Evolutionary conservation across 2,113 vertebrate genomes (phyloP).

Genomic region (Ailuropoda melanoleuca): DNA sequence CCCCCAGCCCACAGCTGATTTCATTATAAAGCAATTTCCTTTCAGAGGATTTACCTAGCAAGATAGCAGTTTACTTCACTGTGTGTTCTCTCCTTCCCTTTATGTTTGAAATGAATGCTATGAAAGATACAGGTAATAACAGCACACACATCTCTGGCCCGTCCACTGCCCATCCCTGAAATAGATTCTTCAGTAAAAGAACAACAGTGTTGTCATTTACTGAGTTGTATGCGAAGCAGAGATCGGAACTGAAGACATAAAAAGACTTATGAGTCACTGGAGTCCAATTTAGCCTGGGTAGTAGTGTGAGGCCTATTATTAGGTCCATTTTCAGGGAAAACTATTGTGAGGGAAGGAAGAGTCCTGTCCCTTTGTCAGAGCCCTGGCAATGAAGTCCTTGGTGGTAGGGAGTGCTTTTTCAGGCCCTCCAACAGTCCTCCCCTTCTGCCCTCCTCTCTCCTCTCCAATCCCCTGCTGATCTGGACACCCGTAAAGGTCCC

Average conservation of each 20-base stretch:
- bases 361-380: background rate
- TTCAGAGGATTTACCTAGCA: background rate
- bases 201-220: conserved; percentile 51
- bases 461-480: background rate
- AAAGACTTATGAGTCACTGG: conserved; percentile 59
- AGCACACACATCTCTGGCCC: conserved; percentile 39
- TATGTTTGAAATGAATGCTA: background rate
- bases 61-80: background rate
- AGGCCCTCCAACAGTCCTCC: background rate
- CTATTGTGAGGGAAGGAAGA: conserved; percentile 52
- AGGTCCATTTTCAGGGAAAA: conserved; percentile 53
- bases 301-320: background rate
- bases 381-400: background rate
- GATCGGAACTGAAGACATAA: conserved; percentile 37
- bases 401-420: background rate
- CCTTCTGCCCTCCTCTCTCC: background rate
- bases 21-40: background rate
- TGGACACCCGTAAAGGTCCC: background rate
- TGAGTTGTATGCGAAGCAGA: background rate
- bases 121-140: conserved; percentile 48
- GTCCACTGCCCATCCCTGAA: conserved; percentile 64
- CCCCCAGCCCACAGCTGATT: background rate
- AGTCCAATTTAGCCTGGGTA: conserved; percentile 43
- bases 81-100: background rate
- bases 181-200: conserved; percentile 67